phyloP scores from a whole-genome alignment of 2,888 invertebrate genomes.

The Calephelis perditalis region DNA sequence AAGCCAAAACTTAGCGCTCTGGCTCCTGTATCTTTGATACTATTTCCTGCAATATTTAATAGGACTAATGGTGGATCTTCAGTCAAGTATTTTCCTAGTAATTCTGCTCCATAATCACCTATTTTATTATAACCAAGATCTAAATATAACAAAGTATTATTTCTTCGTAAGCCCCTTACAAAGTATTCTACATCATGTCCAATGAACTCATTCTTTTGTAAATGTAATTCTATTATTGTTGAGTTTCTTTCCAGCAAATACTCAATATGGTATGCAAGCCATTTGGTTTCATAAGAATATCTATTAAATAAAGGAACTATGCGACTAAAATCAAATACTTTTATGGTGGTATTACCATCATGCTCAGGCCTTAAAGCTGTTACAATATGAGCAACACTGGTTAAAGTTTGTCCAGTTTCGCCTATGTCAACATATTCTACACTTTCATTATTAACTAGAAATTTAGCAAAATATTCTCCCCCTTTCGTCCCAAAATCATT shows the following conservation, averaged over 20 bases:
- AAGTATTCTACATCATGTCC: conserved; percentile 80
- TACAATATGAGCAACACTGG: conserved; percentile 74
- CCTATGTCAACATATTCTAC: conserved; percentile 76
- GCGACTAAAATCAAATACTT: conserved; percentile 60
- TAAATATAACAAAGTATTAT: conserved; percentile 72
- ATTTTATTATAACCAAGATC: conserved; percentile 80
- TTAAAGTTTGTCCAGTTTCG: conserved; percentile 75
- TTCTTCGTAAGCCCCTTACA: conserved; percentile 65
- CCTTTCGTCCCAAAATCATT: conserved; percentile 77
- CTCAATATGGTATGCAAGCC: conserved; percentile 72
- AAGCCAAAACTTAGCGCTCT: conserved; percentile 73
- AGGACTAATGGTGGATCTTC: conserved; percentile 66
- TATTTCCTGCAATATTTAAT: conserved; percentile 76
- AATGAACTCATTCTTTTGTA: conserved; percentile 78
- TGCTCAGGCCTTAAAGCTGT: conserved; percentile 63
- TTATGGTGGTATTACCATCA: conserved; percentile 47
- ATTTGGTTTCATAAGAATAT: conserved; percentile 62
- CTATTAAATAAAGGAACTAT: conserved; percentile 54
- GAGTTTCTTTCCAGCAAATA: conserved; percentile 53
- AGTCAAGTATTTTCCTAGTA: conserved; percentile 72
- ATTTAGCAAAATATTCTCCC: conserved; percentile 67
- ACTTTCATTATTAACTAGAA: conserved; percentile 61
- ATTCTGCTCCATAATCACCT: conserved; percentile 76
- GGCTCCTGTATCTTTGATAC: conserved; percentile 76
- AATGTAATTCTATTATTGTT: conserved; percentile 72